Conservation (phyloP, 2,888 invertebrate species). For the Brassicogethes aeneus region DNA sequence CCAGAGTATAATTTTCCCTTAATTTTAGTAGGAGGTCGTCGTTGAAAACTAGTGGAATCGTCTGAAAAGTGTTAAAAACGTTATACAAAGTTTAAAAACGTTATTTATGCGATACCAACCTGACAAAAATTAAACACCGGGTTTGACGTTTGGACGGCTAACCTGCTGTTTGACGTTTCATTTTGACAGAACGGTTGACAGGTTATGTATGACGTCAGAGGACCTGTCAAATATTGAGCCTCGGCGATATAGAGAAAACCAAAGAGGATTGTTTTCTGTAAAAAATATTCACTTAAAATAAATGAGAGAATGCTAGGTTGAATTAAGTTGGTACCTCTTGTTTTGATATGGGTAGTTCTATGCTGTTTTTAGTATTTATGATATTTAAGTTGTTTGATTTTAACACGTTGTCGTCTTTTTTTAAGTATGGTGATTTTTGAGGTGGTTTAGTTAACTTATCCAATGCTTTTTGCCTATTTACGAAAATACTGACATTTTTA, state of each 20-base stretch:
- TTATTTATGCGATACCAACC: conserved; percentile 26
- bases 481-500: too few species aligned
- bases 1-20: conserved; percentile 46
- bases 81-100: too few species aligned
- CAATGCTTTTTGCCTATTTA: too few species aligned
- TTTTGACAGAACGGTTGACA: conserved; percentile 43
- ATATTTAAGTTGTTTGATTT: too few species aligned
- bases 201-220: conserved; percentile 38
- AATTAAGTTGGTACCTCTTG: too few species aligned
- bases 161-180: conserved; percentile 15
- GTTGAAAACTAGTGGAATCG: conserved; percentile 48
- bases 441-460: too few species aligned
- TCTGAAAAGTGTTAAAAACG: too few species aligned
- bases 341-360: too few species aligned
- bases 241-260: conserved; percentile 44
- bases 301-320: too few species aligned
- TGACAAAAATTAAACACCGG: conserved; percentile 45
- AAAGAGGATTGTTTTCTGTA: conserved; percentile 33
- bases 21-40: conserved; percentile 46
- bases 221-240: conserved; percentile 38
- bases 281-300: background rate
- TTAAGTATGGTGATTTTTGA: too few species aligned
- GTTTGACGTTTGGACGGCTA: conserved; percentile 37
- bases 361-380: too few species aligned
- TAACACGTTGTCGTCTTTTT: too few species aligned